Conservation (phyloP, 2,888 invertebrate genomes). For the Kryphioiulus occultus region DNA sequence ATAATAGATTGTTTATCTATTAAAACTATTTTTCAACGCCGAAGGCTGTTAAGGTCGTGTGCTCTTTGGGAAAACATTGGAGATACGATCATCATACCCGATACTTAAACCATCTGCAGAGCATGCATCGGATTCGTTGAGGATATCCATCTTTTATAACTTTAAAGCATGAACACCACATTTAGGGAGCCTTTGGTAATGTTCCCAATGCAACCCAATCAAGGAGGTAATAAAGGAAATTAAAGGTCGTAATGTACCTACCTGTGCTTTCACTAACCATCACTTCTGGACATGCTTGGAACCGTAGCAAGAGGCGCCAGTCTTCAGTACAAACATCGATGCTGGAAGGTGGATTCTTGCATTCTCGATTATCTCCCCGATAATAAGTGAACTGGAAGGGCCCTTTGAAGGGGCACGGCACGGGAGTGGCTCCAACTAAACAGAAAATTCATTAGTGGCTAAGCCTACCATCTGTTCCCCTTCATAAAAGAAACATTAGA, state of each 20-base stretch:
- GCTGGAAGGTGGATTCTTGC: slow-evolving; percentile 54
- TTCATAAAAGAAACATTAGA: slow-evolving; percentile 45
- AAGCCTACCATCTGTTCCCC: slow-evolving; percentile 44
- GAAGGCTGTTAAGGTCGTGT: not conserved
- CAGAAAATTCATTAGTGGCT: slow-evolving; percentile 45
- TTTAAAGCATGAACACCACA: not conserved
- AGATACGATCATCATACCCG: not conserved
- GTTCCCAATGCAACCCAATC: too few relatives aligned
- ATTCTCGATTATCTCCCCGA: slow-evolving; percentile 54
- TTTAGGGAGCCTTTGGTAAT: not conserved
- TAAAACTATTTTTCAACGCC: not conserved
- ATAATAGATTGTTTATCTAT: not conserved
- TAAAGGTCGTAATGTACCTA: slow-evolving; percentile 18
- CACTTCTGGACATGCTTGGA: slow-evolving; percentile 55
- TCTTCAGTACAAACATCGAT: slow-evolving; percentile 55
- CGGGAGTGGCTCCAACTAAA: slow-evolving; percentile 57
- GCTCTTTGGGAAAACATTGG: not conserved
- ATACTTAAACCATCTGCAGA: not conserved
- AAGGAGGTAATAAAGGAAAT: not conserved
- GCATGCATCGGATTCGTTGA: not conserved
- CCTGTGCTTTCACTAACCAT: slow-evolving; percentile 54
- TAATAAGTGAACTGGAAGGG: slow-evolving; percentile 61
- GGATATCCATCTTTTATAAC: not conserved
- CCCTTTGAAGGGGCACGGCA: slow-evolving; percentile 61
- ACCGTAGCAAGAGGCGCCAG: slow-evolving; percentile 53